Conservation (phyloP, 1,140 invertebrate species). For the Aphelinus atriplicis region DNA sequence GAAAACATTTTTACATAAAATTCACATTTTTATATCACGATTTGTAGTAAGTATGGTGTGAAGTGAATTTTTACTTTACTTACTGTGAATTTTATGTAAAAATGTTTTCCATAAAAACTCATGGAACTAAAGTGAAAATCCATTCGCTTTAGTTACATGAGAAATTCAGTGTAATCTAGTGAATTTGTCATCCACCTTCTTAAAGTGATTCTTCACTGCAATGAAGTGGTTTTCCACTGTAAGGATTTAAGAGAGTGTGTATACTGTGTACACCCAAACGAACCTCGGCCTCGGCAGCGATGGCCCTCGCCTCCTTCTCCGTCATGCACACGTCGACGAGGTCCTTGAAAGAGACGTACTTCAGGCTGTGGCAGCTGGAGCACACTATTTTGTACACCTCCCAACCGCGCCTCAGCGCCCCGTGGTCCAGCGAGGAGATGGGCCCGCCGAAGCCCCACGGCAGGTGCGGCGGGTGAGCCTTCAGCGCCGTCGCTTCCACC, state of each 20-base stretch:
- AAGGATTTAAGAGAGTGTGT: neutral
- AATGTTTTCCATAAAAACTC: too few relatives aligned
- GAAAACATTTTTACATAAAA: too few relatives aligned
- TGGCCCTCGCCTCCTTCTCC: conserved; percentile 88
- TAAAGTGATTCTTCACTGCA: too few relatives aligned
- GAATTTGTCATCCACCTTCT: too few relatives aligned
- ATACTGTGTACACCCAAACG: conserved; percentile 12
- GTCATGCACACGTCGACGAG: conserved; percentile 88
- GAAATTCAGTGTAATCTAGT: too few relatives aligned
- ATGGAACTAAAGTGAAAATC: neutral
- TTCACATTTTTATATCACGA: too few relatives aligned
- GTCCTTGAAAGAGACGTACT: conserved; percentile 90
- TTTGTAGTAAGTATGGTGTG: too few relatives aligned
- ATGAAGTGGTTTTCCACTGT: too few relatives aligned
- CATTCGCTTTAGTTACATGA: neutral
- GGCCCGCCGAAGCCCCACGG: conserved; percentile 85
- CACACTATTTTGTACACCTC: conserved; percentile 98
- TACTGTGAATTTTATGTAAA: too few relatives aligned
- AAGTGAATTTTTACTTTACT: too few relatives aligned
- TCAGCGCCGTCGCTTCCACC: neutral
- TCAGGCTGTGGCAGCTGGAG: conserved; percentile 94
- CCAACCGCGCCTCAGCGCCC: conserved; percentile 91
- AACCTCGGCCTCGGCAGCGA: conserved; percentile 84
- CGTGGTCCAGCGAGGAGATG: conserved; percentile 84
- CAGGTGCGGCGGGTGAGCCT: conserved; percentile 76